Evolutionary conservation across 1,140 invertebrate species (phyloP).

Genomic region (Pentalonia nigronervosa): DNA sequence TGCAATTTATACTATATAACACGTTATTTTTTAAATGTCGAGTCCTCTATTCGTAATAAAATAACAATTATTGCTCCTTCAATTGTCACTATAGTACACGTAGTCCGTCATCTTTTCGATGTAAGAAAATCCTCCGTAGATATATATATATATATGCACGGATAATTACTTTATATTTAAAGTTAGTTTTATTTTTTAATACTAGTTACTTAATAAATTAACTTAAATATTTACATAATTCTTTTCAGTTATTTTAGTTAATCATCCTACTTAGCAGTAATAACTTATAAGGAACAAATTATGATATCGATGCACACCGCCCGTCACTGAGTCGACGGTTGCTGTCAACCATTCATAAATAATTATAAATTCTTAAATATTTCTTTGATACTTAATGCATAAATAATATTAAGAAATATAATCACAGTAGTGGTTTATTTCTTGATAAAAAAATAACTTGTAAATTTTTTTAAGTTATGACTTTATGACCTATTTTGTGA

Average conservation of each 20-base stretch:
- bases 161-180: no score
- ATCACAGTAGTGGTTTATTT: not conserved
- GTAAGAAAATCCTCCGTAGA: not conserved
- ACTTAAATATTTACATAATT: not conserved
- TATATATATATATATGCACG: no score
- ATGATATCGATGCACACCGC: not conserved
- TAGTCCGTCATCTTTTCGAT: not conserved
- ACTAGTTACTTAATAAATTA: not conserved
- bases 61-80: not conserved
- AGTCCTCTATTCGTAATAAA: not conserved
- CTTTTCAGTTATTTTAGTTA: not conserved
- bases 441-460: not conserved
- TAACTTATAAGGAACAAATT: not conserved
- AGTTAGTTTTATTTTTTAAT: not conserved
- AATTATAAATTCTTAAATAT: not conserved
- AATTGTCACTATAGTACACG: not conserved
- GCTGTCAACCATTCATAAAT: not conserved
- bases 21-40: not conserved
- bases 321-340: not conserved
- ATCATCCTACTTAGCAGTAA: not conserved
- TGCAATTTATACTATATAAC: not conserved
- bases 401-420: not conserved
- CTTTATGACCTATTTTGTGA: not conserved
- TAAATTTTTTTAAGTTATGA: not conserved
- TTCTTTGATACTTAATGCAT: not conserved